These are phyloP conservation scores for Drosophila neonasuta DNA, from an alignment of 2,888 invertebrate genomes.

Conservation along the genomic window DNA sequence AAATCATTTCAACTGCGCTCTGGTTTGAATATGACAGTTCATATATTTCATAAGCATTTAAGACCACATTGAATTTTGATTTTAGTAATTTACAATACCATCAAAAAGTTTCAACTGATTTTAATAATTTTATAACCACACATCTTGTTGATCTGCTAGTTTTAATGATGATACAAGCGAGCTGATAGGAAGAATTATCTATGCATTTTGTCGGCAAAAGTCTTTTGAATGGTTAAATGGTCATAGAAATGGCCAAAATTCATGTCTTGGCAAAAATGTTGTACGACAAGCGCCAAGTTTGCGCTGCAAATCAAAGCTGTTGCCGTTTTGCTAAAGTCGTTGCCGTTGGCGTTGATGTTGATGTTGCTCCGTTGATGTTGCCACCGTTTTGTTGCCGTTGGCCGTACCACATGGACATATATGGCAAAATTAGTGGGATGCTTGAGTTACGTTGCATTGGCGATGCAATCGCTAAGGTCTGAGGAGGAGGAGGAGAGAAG, in stretches of 20 bases:
- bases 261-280: conserved; percentile 65
- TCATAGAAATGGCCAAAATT: conserved; percentile 46
- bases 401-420: conserved; percentile 68
- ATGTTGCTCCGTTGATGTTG: conserved; percentile 12
- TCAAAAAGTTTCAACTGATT: background rate
- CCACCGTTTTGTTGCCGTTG: conserved; percentile 15
- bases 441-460: conserved; percentile 45
- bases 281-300: conserved; percentile 77
- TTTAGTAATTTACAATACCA: background rate
- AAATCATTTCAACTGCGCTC: no score
- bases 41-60: no score
- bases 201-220: conserved; percentile 56
- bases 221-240: conserved; percentile 57
- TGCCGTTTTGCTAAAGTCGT: conserved; percentile 25
- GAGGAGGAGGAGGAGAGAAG: no score
- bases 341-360: conserved; percentile 8
- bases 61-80: background rate
- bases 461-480: background rate
- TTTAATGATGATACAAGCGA: conserved; percentile 18
- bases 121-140: conserved; percentile 5
- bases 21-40: no score
- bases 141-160: background rate
- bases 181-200: conserved; percentile 28
- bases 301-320: conserved; percentile 53
- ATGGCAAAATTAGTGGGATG: conserved; percentile 76